Evolutionary conservation across 2,113 vertebrate genomes (phyloP).

Genomic region (Catharus fuscescens): DNA sequence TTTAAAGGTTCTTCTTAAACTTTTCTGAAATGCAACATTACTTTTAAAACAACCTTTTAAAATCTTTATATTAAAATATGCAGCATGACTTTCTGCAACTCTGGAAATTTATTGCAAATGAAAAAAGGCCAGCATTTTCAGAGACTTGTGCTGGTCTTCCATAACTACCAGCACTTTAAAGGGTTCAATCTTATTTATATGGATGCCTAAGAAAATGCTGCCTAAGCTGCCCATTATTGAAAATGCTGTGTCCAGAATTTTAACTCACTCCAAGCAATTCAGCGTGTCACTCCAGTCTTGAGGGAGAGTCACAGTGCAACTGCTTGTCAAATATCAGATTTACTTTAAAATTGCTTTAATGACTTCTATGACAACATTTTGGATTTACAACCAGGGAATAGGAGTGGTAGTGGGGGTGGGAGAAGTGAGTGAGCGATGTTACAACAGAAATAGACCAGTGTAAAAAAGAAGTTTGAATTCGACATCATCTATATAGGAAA

Average conservation of each 20-base stretch:
- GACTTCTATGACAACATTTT: background rate
- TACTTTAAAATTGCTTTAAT: constrained; percentile 40
- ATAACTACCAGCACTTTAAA: background rate
- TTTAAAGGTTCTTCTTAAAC: background rate
- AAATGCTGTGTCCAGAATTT: constrained; percentile 15
- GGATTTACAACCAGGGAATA: background rate
- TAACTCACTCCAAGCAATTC: background rate
- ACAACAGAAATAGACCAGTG: background rate
- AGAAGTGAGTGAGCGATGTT: background rate
- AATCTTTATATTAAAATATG: background rate
- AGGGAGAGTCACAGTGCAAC: background rate
- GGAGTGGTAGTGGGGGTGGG: background rate
- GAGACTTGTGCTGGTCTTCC: background rate
- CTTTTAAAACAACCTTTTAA: background rate
- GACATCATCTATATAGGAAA: background rate
- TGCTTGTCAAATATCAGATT: constrained; percentile 31
- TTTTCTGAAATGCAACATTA: background rate
- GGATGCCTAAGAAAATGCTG: background rate
- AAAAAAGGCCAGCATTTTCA: background rate
- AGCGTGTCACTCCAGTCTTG: background rate
- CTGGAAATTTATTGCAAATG: background rate
- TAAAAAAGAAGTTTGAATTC: background rate
- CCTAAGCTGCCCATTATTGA: background rate
- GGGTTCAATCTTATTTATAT: background rate
- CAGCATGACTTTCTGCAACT: background rate